Evolutionary conservation across 1,140 invertebrate genomes (phyloP), one percentile per base, ranked within the genome.

Genomic region (Microplitis demolitor): DNA sequence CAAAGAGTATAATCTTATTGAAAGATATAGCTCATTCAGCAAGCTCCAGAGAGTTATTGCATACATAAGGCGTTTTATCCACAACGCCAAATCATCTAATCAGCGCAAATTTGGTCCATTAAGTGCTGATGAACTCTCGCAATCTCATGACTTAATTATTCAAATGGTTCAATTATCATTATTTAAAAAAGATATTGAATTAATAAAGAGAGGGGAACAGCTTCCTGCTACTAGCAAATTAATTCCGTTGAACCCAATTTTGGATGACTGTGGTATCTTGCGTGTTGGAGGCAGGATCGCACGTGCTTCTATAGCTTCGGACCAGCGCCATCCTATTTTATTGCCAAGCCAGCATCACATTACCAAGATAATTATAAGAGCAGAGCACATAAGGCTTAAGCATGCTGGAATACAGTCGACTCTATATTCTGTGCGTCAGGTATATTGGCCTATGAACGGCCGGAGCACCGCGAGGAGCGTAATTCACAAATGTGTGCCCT

Each of bases 361-460:
- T 6, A 68, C 72, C 0, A 58, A 39, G 33, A 31, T 73, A 2
- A 53, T 73, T 16, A 68, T 73, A n/a, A 2, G 3, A 14, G 3
- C 51, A n/a, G 39, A 60, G 13, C 72, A 73, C 45, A 2, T 14
- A 3, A 37, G 5, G 14, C 16, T n/a, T 8, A 24, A 64, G 8
- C 74, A 76, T 53, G 67, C 31, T 33, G 69, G 69, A 13, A 9
- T 37, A 16, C 61, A 71, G 35, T 2, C 60, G 2, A 66, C 69
- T 2, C 56, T 62, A 2, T 58, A 72, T 14, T 13, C 45, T 2
- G 16, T 77, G 2, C 51, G 71, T 2, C 54, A 68, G 16, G 16
- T 54, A 8, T 77, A 67, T 54, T 77, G 76, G 76, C 53, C 61
- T 75, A 31, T 73, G 2, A 50, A 54, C 39, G 71, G 67, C 50